Evolutionary conservation across 2,888 invertebrate genomes (phyloP), one percentile per base, ranked within the genome.

Genomic region (Eledone cirrhosa): DNA sequence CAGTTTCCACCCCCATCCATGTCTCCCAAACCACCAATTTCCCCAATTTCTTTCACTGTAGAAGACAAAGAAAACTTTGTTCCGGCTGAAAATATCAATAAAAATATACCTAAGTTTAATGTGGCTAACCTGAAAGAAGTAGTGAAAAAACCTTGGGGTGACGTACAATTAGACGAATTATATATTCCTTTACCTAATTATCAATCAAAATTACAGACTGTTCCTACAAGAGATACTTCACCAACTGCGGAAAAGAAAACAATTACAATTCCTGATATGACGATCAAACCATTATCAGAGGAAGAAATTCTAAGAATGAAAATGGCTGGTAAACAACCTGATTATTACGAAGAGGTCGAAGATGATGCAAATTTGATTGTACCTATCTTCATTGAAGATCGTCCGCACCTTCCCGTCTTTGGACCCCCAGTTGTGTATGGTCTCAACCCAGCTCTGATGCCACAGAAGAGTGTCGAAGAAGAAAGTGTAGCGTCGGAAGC

Each of bases 261-360:
- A 11, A 72, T 72, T 33, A 8, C n/a, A 13, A 72, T 72, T 33
- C 72, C 72, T 72, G 72, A 72, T 13, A 72, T 72, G 72, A 72
- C 72, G n/a, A 33, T 72, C 7, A 29, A 22, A 22, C 72, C 72
- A 41, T 31, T 22, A 4, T n/a, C 72, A 16, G 33, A 31, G 13
- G 72, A 41, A n/a, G 72, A 31, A 14, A 29, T 41, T 11, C 29
- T 41, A 19, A 16, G 16, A 0, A 72, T 19, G 31, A 72, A 24
- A 41, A n/a, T 72, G 22, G n/a, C 22, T 7, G 72, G 41, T n/a
- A 41, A 41, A n/a, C 72, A 72, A 72, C 33, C 33, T 22, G 41
- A 41, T 41, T 41, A 41, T 41, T 41, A 41, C 11, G 41, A 41
- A 41, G 72, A 72, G 33, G n/a, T 41, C 13, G 1, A 22, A 13